Evolutionary conservation across 1,140 invertebrate genomes (phyloP), one percentile per base, ranked within the genome.

Genomic region (Neomicropteryx cornuta): DNA sequence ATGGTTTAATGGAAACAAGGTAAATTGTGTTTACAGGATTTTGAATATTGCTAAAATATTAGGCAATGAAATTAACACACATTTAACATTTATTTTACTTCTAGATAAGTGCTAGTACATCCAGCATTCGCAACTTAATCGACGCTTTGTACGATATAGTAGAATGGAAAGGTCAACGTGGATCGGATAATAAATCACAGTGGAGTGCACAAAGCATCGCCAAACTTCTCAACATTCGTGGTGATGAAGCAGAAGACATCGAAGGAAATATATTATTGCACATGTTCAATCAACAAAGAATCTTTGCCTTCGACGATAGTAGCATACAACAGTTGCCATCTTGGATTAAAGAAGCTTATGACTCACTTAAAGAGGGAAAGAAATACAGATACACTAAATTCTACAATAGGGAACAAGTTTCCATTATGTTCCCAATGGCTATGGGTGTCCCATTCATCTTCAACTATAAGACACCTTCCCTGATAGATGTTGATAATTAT

Each of bases 371-470:
- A 13, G 47, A 70, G 2, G 74, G 71, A 11, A 45, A 62, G 11
- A 47, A 60, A 35, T 57, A 70, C 33, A 68, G 75, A 47, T 68
- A 69, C 52, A 77, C 66, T 18, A 75, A 73, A 46, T 45, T 77
- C 1, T 47, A 59, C 8, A 71, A 69, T 36, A 51, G 61, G 10
- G 64, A 68, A 28, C 60, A 71, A 32, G 47, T 73, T 1, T 66
- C 67, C 1, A 49, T 81, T 2, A 71, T 72, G 52, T 77, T 81
- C 63, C 78, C 80, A 2, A 68, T 75, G 10, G 73, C 71, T 42
- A 73, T 66, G 41, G 81, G 81, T 53, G 60, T 82, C 33, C 79
- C 79, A 17, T 79, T 79, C 46, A 52, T 74, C 30, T 78, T 66
- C 55, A 71, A 64, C 14, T 66, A 75, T 27, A 69, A 72, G 36